A percentile compares a stretch with the other conserved stretches of the same genome.
Evolutionary conservation across 2,888 invertebrate genomes (phyloP).

Genomic region (Caprella mutica): DNA sequence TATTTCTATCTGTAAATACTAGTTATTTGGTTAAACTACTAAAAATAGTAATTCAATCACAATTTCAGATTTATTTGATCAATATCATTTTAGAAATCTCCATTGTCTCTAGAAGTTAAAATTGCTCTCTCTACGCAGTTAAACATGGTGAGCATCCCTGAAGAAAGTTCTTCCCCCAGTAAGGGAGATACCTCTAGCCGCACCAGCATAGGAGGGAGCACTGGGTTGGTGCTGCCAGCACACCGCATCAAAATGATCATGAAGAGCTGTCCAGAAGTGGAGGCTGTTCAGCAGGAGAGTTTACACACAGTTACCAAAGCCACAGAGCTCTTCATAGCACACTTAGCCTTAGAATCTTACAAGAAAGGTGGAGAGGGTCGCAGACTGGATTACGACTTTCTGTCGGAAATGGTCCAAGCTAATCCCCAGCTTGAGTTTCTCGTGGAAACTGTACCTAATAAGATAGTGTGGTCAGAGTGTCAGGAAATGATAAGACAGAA

Average conservation of each 20-base stretch:
- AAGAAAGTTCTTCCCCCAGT: too few species aligned
- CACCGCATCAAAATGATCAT: conserved; percentile 34
- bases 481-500: conserved; percentile 19
- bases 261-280: conserved; percentile 34
- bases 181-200: too few species aligned
- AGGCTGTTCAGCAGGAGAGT: conserved; percentile 28
- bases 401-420: conserved; percentile 16
- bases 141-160: too few species aligned
- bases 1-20: too few species aligned
- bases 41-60: too few species aligned
- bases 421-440: conserved; percentile 26
- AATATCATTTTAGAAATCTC: too few species aligned
- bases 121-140: too few species aligned
- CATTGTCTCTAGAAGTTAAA: too few species aligned
- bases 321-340: conserved; percentile 33
- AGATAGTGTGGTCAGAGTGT: conserved; percentile 28
- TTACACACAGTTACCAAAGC: conserved; percentile 31
- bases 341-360: conserved; percentile 22
- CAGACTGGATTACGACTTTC: conserved; percentile 18
- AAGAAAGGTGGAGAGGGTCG: not conserved
- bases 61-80: too few species aligned
- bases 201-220: not conserved
- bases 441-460: conserved; percentile 28
- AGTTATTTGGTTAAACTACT: too few species aligned
- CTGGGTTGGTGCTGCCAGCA: conserved; percentile 18